Evolutionary conservation across 2,888 invertebrate genomes (phyloP).

Genomic region (Dendrolimus houi): DNA sequence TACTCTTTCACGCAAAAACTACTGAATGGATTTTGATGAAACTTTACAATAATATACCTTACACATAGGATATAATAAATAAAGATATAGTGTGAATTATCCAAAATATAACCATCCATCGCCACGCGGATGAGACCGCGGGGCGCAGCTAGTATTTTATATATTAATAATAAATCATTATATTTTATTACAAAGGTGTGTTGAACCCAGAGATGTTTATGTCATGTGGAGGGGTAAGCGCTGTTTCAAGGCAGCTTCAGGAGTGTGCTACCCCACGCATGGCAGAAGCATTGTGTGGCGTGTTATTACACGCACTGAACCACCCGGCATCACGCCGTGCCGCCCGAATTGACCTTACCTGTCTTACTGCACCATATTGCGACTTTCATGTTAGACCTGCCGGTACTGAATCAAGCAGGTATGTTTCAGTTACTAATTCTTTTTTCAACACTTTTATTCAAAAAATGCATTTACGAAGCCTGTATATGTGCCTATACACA

Average conservation of each 20-base stretch:
- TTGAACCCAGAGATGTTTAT: constrained; percentile 89
- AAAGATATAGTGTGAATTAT: too few species aligned
- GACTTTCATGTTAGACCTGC: constrained; percentile 89
- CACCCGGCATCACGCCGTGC: constrained; percentile 86
- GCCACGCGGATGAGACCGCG: too few species aligned
- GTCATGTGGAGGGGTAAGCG: constrained; percentile 87
- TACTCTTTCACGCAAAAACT: too few species aligned
- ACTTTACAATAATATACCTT: too few species aligned
- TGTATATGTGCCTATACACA: background rate
- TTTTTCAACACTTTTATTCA: background rate
- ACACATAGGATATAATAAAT: too few species aligned
- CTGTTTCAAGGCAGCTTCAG: constrained; percentile 87
- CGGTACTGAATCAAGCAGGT: constrained; percentile 84
- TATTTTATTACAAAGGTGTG: constrained; percentile 72
- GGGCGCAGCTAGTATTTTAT: too few species aligned
- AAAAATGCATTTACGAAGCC: background rate
- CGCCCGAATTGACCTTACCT: constrained; percentile 88
- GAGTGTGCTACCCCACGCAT: constrained; percentile 92
- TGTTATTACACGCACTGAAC: constrained; percentile 89
- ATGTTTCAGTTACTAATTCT: constrained; percentile 8
- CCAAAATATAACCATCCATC: too few species aligned
- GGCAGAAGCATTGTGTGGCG: constrained; percentile 93
- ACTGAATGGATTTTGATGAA: too few species aligned
- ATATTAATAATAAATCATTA: too few species aligned
- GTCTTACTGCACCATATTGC: constrained; percentile 92